Evolutionary conservation across 2,113 vertebrate species (phyloP), one percentile per base, ranked within the genome.

Genomic region (Odontesthes bonariensis): DNA sequence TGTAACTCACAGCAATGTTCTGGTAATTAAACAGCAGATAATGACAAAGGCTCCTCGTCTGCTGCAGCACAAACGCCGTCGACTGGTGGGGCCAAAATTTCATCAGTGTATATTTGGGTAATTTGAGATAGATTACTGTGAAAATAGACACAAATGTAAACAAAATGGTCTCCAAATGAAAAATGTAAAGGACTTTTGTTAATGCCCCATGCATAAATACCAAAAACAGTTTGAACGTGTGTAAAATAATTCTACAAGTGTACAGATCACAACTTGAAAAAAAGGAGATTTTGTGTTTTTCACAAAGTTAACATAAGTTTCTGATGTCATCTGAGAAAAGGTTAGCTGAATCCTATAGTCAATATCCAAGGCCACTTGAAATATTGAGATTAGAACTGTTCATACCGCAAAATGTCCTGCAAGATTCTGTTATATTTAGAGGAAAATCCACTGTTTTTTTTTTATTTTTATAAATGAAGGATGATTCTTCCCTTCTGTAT

Each of bases 1-100:
- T 76, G 76, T 83, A 89, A 91, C 87, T 90, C 86, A 81, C 79
- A 89, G 87, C 77, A 73, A 89, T 88, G 90, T 87, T 90, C 85
- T 89, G 87, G 79, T 92, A 91, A 91, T 91, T 91, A 91, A 85
- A 85, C 81, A 73, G 73, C 63, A 77, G 79, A 90, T 81, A 83
- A 88, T 75, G 79, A 58, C 75, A 83, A 59, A 60, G 57, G 53
- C 64, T 80, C 62, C 73, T 58, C 0, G 64, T 19, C 62, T 69
- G 70, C 73, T 64, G 68, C 72, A 69, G 69, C 69, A 73, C 61
- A 35, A 51, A 73, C 57, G 73, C 85, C 81, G 75, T 71, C 80
- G 85, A 73, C 69, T 73, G 86, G 81, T 23, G 19, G 12, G 9
- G 74, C 6, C 2, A 14, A 57, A 52, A 54, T 66, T 22, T 19